Base-by-base conservation (phyloP, 2,113 vertebrate genomes). In the Uria lomvia region DNA sequence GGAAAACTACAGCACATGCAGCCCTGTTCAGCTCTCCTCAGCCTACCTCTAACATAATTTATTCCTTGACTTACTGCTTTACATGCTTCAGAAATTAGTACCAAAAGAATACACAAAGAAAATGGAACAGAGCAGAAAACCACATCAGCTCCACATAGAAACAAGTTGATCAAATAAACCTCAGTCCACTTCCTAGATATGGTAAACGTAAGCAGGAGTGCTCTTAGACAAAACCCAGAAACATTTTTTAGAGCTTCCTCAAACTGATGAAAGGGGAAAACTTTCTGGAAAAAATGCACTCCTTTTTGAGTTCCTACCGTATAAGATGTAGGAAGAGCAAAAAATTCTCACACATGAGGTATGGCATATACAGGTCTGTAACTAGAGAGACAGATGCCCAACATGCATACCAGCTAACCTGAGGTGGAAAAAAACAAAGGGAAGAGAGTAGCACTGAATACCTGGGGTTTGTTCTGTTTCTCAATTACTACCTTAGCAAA, bases 321-420 rank as follows among this genome's bases (percentile, higher is more conserved):
- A 7, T 32, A 62, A 73, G 58, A 89, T 1, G 3, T 6, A 66
- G 30, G 30, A 14, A 8, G 4, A n/a, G 30, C 15, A 65, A n/a
- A 47, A 72, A 15, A 47, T 47, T 38, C 18, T 43, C 38, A 53
- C 42, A 42, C 4, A 8, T 4, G 36, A n/a, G 11, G 12, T 5
- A 34, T 0, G 5, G 49, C 58, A 86, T 26, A 27, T 4, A 56
- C 5, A 40, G 14, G 36, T 71, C 50, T 77, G 18, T 32, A 43
- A 70, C 14, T 7, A 55, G 40, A 84, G 40, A 60, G 29, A 78
- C 56, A 26, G 42, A 0, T 36, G 68, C 9, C 23, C 63, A 72
- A 42, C 19, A 26, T 0, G 5, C 53, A 42, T 6, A 30, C 6
- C 20, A 50, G 27, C 32, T 72, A 47, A n/a, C 0, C 0, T 9